Evolutionary conservation across 1,140 invertebrate species (phyloP).

Genomic region (Colletes gigas): DNA sequence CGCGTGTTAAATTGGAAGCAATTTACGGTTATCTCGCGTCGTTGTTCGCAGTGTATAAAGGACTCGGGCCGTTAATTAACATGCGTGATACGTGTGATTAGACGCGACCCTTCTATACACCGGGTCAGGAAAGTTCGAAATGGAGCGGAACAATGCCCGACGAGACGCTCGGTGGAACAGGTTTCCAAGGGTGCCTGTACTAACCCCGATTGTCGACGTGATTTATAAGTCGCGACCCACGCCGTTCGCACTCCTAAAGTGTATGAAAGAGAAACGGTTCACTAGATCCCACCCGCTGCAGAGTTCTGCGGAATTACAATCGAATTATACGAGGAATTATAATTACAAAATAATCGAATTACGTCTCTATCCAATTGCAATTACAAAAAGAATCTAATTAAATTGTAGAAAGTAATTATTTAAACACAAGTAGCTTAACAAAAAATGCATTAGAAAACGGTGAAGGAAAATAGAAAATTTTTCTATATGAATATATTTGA

Average conservation of each 20-base stretch:
- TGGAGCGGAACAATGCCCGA: slow-evolving; percentile 44
- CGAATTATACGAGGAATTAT: too few relatives aligned
- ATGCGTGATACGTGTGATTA: slow-evolving; percentile 50
- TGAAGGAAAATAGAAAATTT: too few relatives aligned
- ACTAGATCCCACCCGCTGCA: background rate
- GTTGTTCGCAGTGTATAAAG: slow-evolving; percentile 40
- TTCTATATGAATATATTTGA: too few relatives aligned
- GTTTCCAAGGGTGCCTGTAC: slow-evolving; percentile 46
- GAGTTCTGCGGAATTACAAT: too few relatives aligned
- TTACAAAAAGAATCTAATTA: too few relatives aligned
- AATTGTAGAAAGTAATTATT: too few relatives aligned
- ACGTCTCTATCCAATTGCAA: too few relatives aligned
- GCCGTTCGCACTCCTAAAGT: slow-evolving; percentile 1
- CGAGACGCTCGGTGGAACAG: slow-evolving; percentile 41
- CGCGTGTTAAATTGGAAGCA: slow-evolving; percentile 44
- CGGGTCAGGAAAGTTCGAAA: slow-evolving; percentile 53
- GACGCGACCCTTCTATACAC: slow-evolving; percentile 42
- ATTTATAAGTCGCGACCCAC: slow-evolving; percentile 51
- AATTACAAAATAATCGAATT: too few relatives aligned
- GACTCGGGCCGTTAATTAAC: slow-evolving; percentile 42
- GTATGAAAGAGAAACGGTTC: slow-evolving; percentile 41
- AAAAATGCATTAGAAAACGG: too few relatives aligned
- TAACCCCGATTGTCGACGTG: slow-evolving; percentile 53
- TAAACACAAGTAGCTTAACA: too few relatives aligned
- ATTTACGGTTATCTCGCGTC: slow-evolving; percentile 42